A percentile compares a stretch with the other conserved stretches of the same genome.
These are phyloP conservation scores for Atherix ibis DNA, from an alignment of 2,888 invertebrate species.

Conservation along the genomic window DNA sequence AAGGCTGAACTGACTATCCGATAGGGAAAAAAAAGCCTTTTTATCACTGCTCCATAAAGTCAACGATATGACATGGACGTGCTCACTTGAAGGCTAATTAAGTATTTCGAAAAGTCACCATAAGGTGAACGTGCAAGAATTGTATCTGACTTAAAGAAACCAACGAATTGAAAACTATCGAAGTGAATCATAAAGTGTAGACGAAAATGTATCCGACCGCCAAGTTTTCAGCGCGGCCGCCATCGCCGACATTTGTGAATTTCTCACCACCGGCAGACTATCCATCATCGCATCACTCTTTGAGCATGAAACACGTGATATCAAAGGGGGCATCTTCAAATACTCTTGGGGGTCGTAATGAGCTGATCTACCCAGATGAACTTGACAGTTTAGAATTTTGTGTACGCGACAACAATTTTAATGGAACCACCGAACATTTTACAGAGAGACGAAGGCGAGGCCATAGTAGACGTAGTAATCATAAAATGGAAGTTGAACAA, in stretches of 20 bases:
- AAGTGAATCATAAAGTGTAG: too few relatives aligned
- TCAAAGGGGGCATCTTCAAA: slow-evolving; percentile 12
- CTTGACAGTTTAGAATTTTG: slow-evolving; percentile 31
- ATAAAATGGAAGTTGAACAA: slow-evolving; percentile 29
- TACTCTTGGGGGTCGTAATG: slow-evolving; percentile 20
- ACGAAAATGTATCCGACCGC: slow-evolving; percentile 21
- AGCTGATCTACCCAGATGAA: slow-evolving; percentile 29
- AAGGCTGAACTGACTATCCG: too few relatives aligned
- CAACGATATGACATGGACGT: too few relatives aligned
- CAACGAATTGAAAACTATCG: too few relatives aligned
- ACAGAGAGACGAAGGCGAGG: slow-evolving; percentile 24
- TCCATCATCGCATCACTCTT: slow-evolving; percentile 36
- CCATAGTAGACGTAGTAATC: slow-evolving; percentile 28
- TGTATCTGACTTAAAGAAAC: too few relatives aligned
- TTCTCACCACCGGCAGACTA: slow-evolving; percentile 62
- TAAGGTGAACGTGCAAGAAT: too few relatives aligned
- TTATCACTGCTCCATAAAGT: too few relatives aligned
- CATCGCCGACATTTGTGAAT: slow-evolving; percentile 42
- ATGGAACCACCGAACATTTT: slow-evolving; percentile 21
- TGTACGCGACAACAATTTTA: slow-evolving; percentile 22
- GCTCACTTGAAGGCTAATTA: too few relatives aligned
- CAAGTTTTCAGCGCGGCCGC: slow-evolving; percentile 26
- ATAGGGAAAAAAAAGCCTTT: too few relatives aligned
- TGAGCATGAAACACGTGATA: slow-evolving; percentile 8
- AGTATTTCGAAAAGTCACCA: too few relatives aligned